Conservation (phyloP, 2,888 invertebrate species). For the Galerucella pusilla region DNA sequence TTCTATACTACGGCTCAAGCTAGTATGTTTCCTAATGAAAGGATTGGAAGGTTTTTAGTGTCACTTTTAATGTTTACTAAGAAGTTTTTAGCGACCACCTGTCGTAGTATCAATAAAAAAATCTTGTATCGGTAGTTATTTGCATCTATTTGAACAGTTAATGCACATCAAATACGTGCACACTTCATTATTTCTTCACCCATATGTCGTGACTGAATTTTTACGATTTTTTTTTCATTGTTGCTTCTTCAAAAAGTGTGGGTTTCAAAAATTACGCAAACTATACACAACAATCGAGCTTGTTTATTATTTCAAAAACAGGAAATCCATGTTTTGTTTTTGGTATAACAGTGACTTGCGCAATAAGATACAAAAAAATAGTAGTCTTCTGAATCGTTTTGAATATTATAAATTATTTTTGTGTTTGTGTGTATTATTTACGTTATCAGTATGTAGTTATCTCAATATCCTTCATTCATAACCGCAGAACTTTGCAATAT, state of each 20-base stretch:
- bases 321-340: not conserved
- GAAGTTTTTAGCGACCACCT: too few relatives aligned
- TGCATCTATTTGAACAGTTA: too few relatives aligned
- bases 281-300: not conserved
- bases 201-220: not conserved
- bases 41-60: too few relatives aligned
- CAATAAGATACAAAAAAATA: not conserved
- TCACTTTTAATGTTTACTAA: too few relatives aligned
- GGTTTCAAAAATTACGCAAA: not conserved
- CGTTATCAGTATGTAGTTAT: not conserved
- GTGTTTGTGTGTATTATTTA: not conserved
- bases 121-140: too few relatives aligned
- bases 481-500: not conserved
- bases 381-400: not conserved
- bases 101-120: too few relatives aligned
- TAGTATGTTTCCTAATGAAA: too few relatives aligned
- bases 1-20: too few relatives aligned
- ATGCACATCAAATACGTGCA: too few relatives aligned
- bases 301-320: not conserved
- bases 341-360: not conserved
- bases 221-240: not conserved
- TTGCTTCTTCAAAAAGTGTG: not conserved
- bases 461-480: slow-evolving; percentile 1
- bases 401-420: not conserved
- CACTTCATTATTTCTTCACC: too few relatives aligned